A percentile compares a stretch with the other conserved stretches of the same genome.
phyloP scores from a whole-genome alignment of 2,797 vertebrate species.

The Carduelis carduelis region DNA sequence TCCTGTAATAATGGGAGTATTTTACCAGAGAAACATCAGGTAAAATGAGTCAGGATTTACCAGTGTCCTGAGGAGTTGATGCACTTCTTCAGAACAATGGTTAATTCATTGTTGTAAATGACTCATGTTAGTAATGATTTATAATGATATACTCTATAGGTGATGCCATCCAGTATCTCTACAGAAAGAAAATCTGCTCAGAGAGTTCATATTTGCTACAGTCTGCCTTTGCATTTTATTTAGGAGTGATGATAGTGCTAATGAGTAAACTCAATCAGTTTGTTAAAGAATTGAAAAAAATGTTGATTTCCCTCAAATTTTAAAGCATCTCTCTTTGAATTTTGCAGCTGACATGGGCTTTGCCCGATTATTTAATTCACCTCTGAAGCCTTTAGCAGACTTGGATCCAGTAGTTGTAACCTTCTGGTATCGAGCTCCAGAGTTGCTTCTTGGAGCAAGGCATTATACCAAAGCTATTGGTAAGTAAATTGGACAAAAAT shows the following conservation, averaged over 20 bases:
- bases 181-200: slow-evolving; percentile 17
- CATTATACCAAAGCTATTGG: slow-evolving; percentile 99
- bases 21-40: background rate
- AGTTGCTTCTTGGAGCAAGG: slow-evolving; percentile 95
- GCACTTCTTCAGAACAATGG: slow-evolving; percentile 57
- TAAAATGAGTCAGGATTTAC: slow-evolving; percentile 50
- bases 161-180: slow-evolving; percentile 26
- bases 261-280: slow-evolving; percentile 18
- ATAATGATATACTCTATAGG: slow-evolving; percentile 54
- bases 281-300: background rate
- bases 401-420: slow-evolving; percentile 99
- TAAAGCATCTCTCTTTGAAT: slow-evolving; percentile 54
- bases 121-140: slow-evolving; percentile 65
- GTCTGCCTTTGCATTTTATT: background rate
- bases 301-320: slow-evolving; percentile 6
- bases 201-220: background rate
- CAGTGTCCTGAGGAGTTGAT: slow-evolving; percentile 54
- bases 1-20: background rate
- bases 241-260: slow-evolving; percentile 38
- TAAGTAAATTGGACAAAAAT: slow-evolving; percentile 72
- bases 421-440: slow-evolving; percentile 99
- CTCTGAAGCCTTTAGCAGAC: slow-evolving; percentile 99
- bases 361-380: slow-evolving; percentile 99
- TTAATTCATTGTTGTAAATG: slow-evolving; percentile 40
- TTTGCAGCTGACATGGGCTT: slow-evolving; percentile 98